A percentile compares a stretch with the other conserved stretches of the same genome.
These are phyloP conservation scores for Garra rufa DNA, from an alignment of 2,113 vertebrate species.

Conservation along the genomic window DNA sequence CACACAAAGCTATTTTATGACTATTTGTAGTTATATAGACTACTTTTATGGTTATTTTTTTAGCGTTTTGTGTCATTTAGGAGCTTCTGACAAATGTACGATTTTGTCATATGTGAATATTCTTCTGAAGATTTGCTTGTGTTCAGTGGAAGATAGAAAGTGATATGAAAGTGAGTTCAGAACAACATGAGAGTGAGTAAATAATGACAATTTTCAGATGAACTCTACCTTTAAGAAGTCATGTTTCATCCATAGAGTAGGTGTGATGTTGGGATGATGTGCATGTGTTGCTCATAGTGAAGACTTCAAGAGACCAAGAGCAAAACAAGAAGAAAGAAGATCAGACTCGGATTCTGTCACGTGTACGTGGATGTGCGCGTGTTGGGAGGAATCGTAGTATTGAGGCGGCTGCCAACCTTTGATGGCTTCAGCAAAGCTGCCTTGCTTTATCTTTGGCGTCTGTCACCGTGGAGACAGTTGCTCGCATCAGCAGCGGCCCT, in stretches of 20 bases:
- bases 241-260: neutral
- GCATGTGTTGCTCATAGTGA: neutral
- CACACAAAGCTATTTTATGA: neutral
- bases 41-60: neutral
- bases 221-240: neutral
- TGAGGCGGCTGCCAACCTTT: slow-evolving; percentile 58
- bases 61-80: neutral
- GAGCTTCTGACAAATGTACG: neutral
- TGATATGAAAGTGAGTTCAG: neutral
- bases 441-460: slow-evolving; percentile 68
- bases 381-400: slow-evolving; percentile 20
- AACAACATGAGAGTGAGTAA: neutral
- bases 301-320: slow-evolving; percentile 28
- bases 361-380: slow-evolving; percentile 25
- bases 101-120: neutral
- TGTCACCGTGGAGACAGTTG: slow-evolving; percentile 76
- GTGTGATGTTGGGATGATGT: neutral
- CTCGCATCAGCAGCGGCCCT: slow-evolving; percentile 72
- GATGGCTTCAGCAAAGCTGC: slow-evolving; percentile 62
- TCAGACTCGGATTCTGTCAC: slow-evolving; percentile 12
- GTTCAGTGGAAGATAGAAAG: neutral
- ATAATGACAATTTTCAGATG: neutral
- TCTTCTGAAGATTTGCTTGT: neutral
- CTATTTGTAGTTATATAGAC: neutral
- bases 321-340: slow-evolving; percentile 15